Evolutionary conservation across 2,113 vertebrate genomes (phyloP).

Genomic region (Ahaetulla prasina): DNA sequence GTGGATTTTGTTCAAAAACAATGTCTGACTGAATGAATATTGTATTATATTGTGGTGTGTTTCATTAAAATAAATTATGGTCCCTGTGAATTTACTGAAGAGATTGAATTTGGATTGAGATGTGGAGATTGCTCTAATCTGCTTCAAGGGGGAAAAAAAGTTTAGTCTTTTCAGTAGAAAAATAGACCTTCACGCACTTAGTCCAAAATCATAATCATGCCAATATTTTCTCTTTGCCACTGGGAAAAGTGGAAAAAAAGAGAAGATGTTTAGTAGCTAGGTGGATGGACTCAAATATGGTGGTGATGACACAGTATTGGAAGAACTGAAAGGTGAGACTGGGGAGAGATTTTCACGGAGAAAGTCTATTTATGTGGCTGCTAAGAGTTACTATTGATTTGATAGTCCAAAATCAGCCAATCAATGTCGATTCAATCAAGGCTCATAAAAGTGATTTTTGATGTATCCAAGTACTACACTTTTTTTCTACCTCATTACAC

Average conservation of each 20-base stretch:
- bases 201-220: neutral
- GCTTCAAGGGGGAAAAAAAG: neutral
- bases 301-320: neutral
- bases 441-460: neutral
- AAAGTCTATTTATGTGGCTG: neutral
- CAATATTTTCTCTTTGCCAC: neutral
- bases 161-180: neutral
- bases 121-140: neutral
- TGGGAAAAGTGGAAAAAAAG: neutral
- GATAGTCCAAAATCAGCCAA: neutral
- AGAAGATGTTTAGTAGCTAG: neutral
- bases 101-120: neutral
- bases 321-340: neutral
- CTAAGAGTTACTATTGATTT: neutral
- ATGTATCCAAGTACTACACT: neutral
- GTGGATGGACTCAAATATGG: neutral
- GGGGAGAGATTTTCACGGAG: neutral
- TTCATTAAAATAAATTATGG: neutral
- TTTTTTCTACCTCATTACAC: neutral
- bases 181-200: neutral
- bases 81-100: neutral
- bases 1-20: neutral
- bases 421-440: neutral
- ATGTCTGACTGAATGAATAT: neutral
- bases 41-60: neutral